A percentile compares a stretch with the other conserved stretches of the same genome.
phyloP scores from a whole-genome alignment of 1,140 invertebrate species.

The Pemphigus obesinymphae region DNA sequence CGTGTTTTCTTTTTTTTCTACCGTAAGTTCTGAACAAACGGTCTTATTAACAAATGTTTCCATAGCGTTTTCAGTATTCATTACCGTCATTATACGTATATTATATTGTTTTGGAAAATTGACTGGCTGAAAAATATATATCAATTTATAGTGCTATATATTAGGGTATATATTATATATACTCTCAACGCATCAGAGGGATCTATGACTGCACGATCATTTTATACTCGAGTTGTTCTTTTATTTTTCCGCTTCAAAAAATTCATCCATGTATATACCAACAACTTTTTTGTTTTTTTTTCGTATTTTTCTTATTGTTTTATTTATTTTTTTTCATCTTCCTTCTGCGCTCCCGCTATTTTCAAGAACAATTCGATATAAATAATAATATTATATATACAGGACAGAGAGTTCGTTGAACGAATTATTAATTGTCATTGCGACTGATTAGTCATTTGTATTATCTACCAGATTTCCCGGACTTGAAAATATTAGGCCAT shows the following conservation, averaged over 20 bases:
- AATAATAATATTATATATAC: neutral
- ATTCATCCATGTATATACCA: too few relatives aligned
- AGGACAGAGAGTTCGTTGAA: neutral
- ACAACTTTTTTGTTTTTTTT: too few relatives aligned
- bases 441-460: neutral
- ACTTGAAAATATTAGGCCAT: too few relatives aligned
- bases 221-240: slow-evolving; percentile 32
- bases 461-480: too few relatives aligned
- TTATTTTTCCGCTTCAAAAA: slow-evolving; percentile 36
- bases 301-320: neutral
- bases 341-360: neutral
- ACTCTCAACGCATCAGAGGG: neutral
- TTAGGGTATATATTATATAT: neutral
- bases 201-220: neutral
- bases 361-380: neutral
- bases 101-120: neutral
- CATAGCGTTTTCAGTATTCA: neutral
- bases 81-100: neutral
- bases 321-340: neutral
- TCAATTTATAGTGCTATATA: neutral
- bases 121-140: neutral
- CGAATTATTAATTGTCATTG: slow-evolving; percentile 9
- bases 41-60: too few relatives aligned
- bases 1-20: neutral
- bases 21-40: neutral